Evolutionary conservation across 92 coral and sea anemone species (phyloP).

Genomic region (Zoanthus gigantus): DNA sequence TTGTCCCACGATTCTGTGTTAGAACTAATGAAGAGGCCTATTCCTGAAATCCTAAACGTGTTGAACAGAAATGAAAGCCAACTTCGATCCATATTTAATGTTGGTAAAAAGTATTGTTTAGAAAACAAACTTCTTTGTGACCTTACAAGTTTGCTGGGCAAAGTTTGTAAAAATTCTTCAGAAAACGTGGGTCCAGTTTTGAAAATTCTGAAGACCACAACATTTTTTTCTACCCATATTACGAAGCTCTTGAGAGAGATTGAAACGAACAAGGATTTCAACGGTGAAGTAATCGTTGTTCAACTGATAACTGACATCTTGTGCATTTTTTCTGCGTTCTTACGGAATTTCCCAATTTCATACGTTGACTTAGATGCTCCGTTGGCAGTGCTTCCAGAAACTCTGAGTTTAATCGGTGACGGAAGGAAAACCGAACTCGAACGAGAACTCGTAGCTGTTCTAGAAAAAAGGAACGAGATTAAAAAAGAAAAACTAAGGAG

Average conservation of each 20-base stretch:
- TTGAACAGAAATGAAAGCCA: slow-evolving; percentile 1
- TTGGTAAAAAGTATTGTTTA: not conserved
- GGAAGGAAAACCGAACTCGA: slow-evolving; percentile 25
- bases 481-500: slow-evolving; percentile 39
- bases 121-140: slow-evolving; percentile 14
- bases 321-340: slow-evolving; percentile 48
- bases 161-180: not conserved
- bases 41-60: not conserved
- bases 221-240: not conserved
- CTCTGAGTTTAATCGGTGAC: slow-evolving; percentile 27
- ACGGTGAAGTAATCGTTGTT: slow-evolving; percentile 23
- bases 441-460: slow-evolving; percentile 24
- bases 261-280: not conserved
- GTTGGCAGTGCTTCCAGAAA: slow-evolving; percentile 37
- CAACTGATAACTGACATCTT: not conserved
- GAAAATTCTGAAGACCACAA: not conserved
- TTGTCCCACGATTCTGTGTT: not conserved
- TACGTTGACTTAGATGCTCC: slow-evolving; percentile 58
- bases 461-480: slow-evolving; percentile 53
- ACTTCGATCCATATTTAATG: not conserved
- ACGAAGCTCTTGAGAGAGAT: not conserved
- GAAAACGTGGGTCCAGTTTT: not conserved
- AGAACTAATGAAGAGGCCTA: not conserved
- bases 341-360: slow-evolving; percentile 67
- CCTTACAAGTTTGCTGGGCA: slow-evolving; percentile 12